phyloP scores from a whole-genome alignment of 2,113 vertebrate species.

The Irena cyanogastra region DNA sequence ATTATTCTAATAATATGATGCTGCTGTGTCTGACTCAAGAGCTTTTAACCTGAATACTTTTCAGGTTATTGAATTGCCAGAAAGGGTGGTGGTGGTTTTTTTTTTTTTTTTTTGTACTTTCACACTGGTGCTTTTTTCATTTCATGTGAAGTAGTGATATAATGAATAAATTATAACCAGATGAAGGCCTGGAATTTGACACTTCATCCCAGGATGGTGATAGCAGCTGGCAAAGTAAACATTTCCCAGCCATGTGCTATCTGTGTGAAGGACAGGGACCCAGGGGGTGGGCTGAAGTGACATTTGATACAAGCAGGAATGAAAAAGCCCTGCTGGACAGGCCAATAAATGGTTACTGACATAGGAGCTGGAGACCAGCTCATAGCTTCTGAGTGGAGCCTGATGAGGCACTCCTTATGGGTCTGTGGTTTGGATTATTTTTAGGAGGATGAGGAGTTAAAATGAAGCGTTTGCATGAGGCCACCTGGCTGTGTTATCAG shows the following conservation, averaged over 20 bases:
- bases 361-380: not conserved
- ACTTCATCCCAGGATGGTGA: constrained; percentile 4
- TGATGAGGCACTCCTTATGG: not conserved
- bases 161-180: constrained; percentile 73
- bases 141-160: constrained; percentile 58
- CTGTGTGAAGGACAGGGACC: constrained; percentile 8
- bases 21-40: constrained; percentile 63
- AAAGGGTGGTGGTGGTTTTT: too few species aligned
- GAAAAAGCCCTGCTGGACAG: not conserved
- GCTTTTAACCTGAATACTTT: constrained; percentile 74
- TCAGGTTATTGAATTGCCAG: constrained; percentile 57
- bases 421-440: not conserved
- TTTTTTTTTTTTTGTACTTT: constrained; percentile 66
- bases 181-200: constrained; percentile 64
- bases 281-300: not conserved
- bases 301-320: not conserved
- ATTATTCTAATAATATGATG: constrained; percentile 73
- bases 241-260: not conserved
- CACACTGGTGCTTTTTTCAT: constrained; percentile 62
- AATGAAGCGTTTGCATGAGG: not conserved
- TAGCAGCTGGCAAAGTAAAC: constrained; percentile 10
- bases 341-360: not conserved
- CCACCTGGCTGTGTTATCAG: not conserved
- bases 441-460: not conserved
- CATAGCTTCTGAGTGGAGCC: not conserved